phyloP scores from a whole-genome alignment of 2,113 vertebrate species.

The Strix aluco region DNA sequence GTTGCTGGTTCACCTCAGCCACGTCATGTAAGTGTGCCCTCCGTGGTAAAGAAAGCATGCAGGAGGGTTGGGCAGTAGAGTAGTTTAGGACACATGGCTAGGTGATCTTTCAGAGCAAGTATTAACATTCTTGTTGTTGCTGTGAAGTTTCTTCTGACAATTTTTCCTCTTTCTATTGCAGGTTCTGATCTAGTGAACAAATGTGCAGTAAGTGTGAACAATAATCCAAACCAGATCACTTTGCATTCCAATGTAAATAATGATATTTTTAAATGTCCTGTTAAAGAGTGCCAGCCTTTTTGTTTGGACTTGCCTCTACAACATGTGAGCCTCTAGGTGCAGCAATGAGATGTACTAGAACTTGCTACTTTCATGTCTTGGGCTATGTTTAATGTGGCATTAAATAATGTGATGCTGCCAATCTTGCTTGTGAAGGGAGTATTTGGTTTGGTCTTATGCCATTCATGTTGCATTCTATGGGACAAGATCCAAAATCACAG shows the following conservation, averaged over 20 bases:
- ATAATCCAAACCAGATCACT: not conserved
- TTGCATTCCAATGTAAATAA: not conserved
- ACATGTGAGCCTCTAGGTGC: accelerated
- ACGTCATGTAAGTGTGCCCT: not conserved
- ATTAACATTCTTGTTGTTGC: not conserved
- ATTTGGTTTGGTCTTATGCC: not conserved
- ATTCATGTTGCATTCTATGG: not conserved
- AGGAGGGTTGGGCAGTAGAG: not conserved
- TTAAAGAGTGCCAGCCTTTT: not conserved
- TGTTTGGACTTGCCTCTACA: not conserved
- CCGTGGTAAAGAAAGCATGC: not conserved
- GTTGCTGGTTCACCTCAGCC: not conserved
- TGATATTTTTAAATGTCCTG: not conserved
- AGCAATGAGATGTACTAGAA: not conserved
- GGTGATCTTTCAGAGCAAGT: not conserved
- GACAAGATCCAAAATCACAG: not conserved
- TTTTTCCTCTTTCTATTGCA: conserved; percentile 1
- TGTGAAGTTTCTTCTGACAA: not conserved
- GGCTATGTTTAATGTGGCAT: not conserved
- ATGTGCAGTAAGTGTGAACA: conserved; percentile 35
- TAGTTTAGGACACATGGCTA: not conserved
- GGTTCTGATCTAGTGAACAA: conserved; percentile 6
- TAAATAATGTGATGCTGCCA: not conserved
- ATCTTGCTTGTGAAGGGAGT: not conserved
- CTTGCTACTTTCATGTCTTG: not conserved